Evolutionary conservation across 2,888 invertebrate genomes (phyloP), one percentile per base, ranked within the genome.

Genomic region (Micoletzkya japonica): DNA sequence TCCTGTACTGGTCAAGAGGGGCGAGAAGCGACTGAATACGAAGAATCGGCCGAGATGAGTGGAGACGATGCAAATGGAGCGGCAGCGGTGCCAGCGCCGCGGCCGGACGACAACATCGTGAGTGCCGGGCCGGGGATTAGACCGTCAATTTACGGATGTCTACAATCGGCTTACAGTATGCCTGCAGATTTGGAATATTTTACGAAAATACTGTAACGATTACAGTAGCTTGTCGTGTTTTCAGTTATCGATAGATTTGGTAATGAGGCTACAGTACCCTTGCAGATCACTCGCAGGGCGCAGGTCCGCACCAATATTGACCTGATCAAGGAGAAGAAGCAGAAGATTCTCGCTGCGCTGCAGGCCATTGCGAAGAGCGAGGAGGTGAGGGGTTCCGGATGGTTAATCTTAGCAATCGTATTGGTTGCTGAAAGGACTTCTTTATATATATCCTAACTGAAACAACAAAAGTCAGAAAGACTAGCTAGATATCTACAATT

Each of bases 311-410:
- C 74, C 49, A 70, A 72, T 17, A 77, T 79, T 36, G 74, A 77
- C 36, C 71, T 72, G 49, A 77, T 79, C 44, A 70, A 76, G 44
- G 71, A 70, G 14, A 77, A 76, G 60, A 79, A 79, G 56, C 50
- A 76, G 59, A 70, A 71, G 30, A 73, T 76, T 30, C 70, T 75
- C 30, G 71, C 72, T 4, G 70, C 71, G 4, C 64, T 78, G 52
- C 70, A 76, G 52, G 34, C 67, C 10, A 54, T 73, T 36, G 70
- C 73, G 7, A 63, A 72, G 32, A 28, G 64, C 4, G 78, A 78
- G 58, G 68, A 76, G 70, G 77, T 77, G 20, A 0, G 56, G 28
- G 50, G n/a, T n/a, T 24, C 14, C 14, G 30, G 7, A 30, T 10
- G 32, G 58, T 6, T 34, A 7, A 32, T 4, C 4, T 6, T 7